Percentiles rank a stretch among this genome's conserved stretches.
These are phyloP conservation scores for Melanostigma gelatinosum DNA, from an alignment of 2,113 vertebrate genomes.

Conservation along the genomic window DNA sequence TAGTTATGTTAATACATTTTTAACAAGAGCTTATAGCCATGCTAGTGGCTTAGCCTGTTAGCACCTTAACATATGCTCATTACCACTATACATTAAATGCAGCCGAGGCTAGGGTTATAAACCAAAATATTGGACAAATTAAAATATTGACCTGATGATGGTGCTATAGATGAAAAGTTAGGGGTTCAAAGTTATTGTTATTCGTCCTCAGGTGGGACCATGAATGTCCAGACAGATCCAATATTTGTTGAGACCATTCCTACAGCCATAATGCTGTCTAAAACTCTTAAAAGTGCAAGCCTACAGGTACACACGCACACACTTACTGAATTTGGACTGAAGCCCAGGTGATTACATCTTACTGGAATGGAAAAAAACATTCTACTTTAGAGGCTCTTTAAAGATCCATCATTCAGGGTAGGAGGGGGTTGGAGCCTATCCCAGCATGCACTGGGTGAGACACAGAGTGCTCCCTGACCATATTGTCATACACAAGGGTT, in stretches of 20 bases:
- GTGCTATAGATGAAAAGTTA: neutral
- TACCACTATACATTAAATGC: neutral
- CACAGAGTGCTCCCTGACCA: neutral
- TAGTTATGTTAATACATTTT: neutral
- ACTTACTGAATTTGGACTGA: neutral
- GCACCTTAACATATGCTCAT: neutral
- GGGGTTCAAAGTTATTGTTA: neutral
- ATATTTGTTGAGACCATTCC: neutral
- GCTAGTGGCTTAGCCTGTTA: neutral
- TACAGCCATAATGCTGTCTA: neutral
- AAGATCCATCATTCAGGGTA: neutral
- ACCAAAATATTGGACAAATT: neutral
- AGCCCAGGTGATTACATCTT: constrained; percentile 15
- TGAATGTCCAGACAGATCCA: neutral
- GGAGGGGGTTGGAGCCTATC: neutral
- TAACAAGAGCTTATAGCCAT: neutral
- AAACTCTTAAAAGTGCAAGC: neutral
- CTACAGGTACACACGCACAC: neutral
- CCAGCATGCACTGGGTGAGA: constrained; percentile 6
- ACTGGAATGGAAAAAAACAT: neutral
- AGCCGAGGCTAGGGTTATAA: neutral
- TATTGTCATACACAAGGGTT: neutral
- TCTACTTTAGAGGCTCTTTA: constrained; percentile 7
- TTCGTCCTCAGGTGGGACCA: neutral
- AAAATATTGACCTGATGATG: neutral